Evolutionary conservation across 64 coral and sea anemone genomes (phyloP).

Genomic region (Catalaphyllia jardinei): DNA sequence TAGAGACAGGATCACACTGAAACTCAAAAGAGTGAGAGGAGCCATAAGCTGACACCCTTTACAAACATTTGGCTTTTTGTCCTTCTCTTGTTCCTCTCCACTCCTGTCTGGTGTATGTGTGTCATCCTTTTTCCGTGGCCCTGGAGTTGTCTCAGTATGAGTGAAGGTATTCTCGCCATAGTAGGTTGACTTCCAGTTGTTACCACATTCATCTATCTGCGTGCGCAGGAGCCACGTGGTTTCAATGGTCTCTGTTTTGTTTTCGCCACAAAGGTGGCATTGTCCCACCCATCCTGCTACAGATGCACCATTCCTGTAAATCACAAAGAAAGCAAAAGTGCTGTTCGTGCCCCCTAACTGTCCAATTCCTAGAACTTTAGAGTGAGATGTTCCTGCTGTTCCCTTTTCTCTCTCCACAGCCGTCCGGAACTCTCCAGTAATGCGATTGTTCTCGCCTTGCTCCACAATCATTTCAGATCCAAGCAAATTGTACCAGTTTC

Average conservation of each 20-base stretch:
- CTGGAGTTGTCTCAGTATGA: conserved; percentile 58
- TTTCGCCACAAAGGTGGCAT: conserved; percentile 93
- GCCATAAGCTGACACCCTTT: neutral
- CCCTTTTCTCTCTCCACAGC: conserved; percentile 90
- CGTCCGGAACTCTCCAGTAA: conserved; percentile 90
- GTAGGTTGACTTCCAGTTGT: conserved; percentile 87
- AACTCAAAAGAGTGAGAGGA: neutral
- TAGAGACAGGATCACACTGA: neutral
- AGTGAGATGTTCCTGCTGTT: conserved; percentile 81
- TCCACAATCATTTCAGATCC: conserved; percentile 90
- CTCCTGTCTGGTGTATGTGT: conserved; percentile 73
- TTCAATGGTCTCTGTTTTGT: conserved; percentile 88
- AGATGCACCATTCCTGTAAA: conserved; percentile 78
- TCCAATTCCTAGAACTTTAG: conserved; percentile 71
- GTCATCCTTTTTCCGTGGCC: conserved; percentile 69
- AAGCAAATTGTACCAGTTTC: conserved; percentile 88
- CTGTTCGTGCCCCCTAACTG: conserved; percentile 55
- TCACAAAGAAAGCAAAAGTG: conserved; percentile 93
- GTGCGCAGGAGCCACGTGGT: conserved; percentile 78
- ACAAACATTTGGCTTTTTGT: conserved; percentile 2
- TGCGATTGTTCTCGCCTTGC: conserved; percentile 30
- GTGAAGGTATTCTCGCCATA: conserved; percentile 81
- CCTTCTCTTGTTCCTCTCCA: conserved; percentile 28
- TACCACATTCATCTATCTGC: conserved; percentile 54
- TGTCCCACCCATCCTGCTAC: conserved; percentile 96